These are phyloP conservation scores for Hyperopisus bebe DNA, from an alignment of 2,113 vertebrate genomes.

Conservation along the genomic window DNA sequence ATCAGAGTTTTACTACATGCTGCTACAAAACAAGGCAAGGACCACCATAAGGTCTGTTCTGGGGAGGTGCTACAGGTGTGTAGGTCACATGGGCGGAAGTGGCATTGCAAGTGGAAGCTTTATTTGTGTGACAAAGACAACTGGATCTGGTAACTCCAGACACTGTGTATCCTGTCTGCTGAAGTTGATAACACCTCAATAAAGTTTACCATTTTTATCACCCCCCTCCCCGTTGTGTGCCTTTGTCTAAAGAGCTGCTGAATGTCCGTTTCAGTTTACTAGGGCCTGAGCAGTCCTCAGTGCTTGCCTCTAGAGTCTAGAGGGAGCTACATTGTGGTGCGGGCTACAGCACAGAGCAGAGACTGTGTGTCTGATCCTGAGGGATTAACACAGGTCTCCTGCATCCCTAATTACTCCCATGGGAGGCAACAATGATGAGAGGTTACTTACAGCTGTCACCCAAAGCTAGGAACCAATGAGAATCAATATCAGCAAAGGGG, in stretches of 20 bases:
- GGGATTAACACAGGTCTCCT: neutral
- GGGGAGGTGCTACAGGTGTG: neutral
- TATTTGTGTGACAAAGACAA: neutral
- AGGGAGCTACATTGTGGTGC: neutral
- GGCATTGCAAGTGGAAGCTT: neutral
- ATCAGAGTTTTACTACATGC: neutral
- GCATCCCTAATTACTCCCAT: neutral
- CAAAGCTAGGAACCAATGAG: neutral
- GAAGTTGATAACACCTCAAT: neutral
- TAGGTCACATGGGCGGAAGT: neutral
- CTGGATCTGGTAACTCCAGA: neutral
- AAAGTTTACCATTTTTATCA: slow-evolving; percentile 9
- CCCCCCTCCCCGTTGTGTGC: neutral
- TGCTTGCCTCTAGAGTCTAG: neutral
- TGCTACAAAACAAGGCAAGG: neutral
- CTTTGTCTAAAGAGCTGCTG: neutral
- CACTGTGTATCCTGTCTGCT: neutral
- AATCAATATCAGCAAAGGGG: neutral
- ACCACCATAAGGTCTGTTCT: too few species aligned
- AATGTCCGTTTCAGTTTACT: neutral
- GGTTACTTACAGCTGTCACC: neutral
- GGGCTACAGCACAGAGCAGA: neutral
- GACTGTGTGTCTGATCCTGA: neutral
- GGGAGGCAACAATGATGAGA: neutral
- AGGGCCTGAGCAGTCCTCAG: neutral